Percentiles rank a stretch among this genome's conserved stretches.
Conservation (phyloP, 2,113 vertebrate species). For the Trogon melanurus region DNA sequence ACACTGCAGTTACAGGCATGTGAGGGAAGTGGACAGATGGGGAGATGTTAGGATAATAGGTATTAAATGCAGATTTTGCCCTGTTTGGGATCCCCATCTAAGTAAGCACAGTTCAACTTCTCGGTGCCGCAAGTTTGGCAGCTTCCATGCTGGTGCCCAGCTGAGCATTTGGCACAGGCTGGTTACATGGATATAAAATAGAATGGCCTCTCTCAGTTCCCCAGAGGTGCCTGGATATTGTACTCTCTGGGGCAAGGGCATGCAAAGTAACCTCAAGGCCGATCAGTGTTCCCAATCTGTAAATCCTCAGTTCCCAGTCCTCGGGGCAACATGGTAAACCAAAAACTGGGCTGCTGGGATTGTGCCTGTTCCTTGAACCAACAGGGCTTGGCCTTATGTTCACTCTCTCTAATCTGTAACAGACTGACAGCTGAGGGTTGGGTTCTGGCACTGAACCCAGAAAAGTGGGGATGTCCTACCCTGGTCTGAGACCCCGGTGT, state of each 20-base stretch:
- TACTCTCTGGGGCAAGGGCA: background rate
- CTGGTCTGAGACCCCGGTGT: background rate
- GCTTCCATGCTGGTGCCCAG: background rate
- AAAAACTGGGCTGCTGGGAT: no score
- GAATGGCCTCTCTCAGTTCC: background rate
- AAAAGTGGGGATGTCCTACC: background rate
- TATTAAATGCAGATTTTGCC: constrained; percentile 48
- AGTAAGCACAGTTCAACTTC: background rate
- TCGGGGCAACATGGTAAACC: fast-evolving
- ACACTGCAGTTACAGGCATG: background rate
- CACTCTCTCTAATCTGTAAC: background rate
- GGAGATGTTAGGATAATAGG: constrained; percentile 54
- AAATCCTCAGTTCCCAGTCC: background rate
- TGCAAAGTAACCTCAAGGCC: background rate
- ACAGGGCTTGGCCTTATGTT: no score
- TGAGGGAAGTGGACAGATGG: constrained; percentile 57
- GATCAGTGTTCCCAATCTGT: background rate
- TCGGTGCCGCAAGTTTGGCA: background rate
- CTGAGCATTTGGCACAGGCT: background rate
- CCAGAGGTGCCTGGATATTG: background rate
- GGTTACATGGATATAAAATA: background rate
- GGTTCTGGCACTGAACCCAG: background rate
- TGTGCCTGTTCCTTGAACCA: no score
- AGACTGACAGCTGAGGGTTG: background rate
- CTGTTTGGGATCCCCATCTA: background rate